Evolutionary conservation across 2,888 invertebrate species (phyloP).

Genomic region (Chrysotoxum bicinctum): DNA sequence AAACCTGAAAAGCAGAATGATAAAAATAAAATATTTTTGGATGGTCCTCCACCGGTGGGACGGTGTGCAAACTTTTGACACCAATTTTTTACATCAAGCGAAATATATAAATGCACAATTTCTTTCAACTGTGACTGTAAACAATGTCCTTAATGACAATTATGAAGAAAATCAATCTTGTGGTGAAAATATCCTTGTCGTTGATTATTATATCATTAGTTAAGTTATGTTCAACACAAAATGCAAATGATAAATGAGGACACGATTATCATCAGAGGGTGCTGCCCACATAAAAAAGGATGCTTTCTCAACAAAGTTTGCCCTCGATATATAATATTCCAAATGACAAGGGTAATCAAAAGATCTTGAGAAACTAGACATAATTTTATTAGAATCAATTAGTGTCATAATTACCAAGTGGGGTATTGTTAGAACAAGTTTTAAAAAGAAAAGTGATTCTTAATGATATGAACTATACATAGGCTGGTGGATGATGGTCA

Average conservation of each 20-base stretch:
- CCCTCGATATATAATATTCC: not conserved
- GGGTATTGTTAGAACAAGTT: not conserved
- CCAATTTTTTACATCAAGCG: no score
- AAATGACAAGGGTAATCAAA: conserved; percentile 11
- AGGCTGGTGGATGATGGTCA: no score
- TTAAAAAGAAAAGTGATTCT: not conserved
- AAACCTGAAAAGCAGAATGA: no score
- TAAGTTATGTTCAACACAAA: conserved; percentile 10
- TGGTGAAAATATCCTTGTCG: not conserved
- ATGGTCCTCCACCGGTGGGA: no score
- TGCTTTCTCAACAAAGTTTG: not conserved
- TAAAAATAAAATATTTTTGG: no score
- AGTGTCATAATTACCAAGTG: not conserved
- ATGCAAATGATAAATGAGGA: conserved; percentile 1
- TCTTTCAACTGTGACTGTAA: not conserved
- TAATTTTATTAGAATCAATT: not conserved
- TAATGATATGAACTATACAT: not conserved
- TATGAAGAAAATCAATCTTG: conserved; percentile 10
- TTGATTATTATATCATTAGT: conserved; percentile 9
- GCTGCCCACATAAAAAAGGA: not conserved
- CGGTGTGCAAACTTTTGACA: no score
- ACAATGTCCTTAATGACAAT: not conserved
- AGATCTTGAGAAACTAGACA: not conserved
- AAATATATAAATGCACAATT: not conserved
- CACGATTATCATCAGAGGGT: not conserved